Evolutionary conservation across 2,113 vertebrate species (phyloP).

Genomic region (Sisor rabdophorus): DNA sequence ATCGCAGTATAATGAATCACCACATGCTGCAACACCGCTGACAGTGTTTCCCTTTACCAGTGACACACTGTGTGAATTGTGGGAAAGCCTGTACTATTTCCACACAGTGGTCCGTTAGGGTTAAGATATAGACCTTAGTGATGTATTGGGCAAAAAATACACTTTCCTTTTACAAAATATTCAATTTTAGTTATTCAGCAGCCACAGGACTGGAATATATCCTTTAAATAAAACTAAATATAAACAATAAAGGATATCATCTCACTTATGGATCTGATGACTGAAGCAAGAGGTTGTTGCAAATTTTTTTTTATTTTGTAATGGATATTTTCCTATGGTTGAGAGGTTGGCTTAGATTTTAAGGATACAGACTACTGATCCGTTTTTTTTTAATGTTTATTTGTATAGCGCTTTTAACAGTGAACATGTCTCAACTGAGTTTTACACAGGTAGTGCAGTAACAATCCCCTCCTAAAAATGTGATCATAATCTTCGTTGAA

Average conservation of each 20-base stretch:
- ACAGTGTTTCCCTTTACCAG: constrained; percentile 40
- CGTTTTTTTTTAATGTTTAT: too few relatives aligned
- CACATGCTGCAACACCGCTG: constrained; percentile 31
- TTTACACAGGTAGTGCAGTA: too few relatives aligned
- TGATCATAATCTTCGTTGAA: background rate
- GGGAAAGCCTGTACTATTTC: constrained; percentile 63
- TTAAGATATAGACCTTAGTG: constrained; percentile 31
- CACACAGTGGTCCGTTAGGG: constrained; percentile 27
- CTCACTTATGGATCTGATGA: background rate
- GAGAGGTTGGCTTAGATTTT: background rate
- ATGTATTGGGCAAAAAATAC: constrained; percentile 16
- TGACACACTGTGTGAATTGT: constrained; percentile 68
- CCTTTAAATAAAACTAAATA: background rate
- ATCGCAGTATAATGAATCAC: constrained; percentile 54
- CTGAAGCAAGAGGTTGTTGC: background rate
- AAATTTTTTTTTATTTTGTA: background rate
- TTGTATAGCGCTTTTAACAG: too few relatives aligned
- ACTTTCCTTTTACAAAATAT: background rate
- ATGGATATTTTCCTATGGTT: background rate
- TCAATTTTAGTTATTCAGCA: background rate
- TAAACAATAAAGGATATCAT: background rate
- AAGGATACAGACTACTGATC: background rate
- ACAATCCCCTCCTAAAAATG: too few relatives aligned
- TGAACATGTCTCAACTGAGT: too few relatives aligned
- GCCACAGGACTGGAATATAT: background rate